Base-by-base conservation (phyloP, 2,888 invertebrate genomes). In the Pemphredon lugubris region DNA sequence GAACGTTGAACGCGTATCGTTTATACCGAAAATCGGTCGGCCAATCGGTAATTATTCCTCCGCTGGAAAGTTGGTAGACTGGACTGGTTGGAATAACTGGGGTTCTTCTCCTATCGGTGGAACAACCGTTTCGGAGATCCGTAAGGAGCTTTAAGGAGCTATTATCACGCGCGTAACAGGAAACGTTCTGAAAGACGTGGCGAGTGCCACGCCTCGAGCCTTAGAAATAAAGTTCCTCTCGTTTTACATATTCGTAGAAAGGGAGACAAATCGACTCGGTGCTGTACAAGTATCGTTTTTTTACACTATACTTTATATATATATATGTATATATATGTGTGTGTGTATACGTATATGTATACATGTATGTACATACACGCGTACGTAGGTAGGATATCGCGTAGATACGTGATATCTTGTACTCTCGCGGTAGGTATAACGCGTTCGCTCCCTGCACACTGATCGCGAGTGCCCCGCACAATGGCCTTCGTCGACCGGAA, bases 401-500 rank as follows among this genome's bases (percentile, higher is more conserved):
- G n/a, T n/a, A n/a, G n/a, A n/a, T n/a, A n/a, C n/a, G n/a, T n/a
- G n/a, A n/a, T n/a, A n/a, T n/a, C n/a, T n/a, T n/a, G n/a, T n/a
- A n/a, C 44, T 44, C 44, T 9, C 26, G 4, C 7, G n/a, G 6
- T 20, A 37, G 45, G 45, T 61, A 45, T 45, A 50, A 21, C 48
- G 69, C 44, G 69, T 58, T 69, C 30, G 60, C 60, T 67, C 55
- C 67, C 60, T 32, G 23, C 67, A 39, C n/a, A n/a, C n/a, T n/a
- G n/a, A n/a, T 69, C 64, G 57, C 64, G 69, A 69, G 82, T 75
- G 66, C 76, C 60, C 73, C 67, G 40, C 75, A 77, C 73, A 79
- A 77, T 79, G 73, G 76, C 73, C 66, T 57, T 71, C 37, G 70
- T 63, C 83, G 86, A 72, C 85, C 87, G 88, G 88, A 88, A 88